Evolutionary conservation across 2,797 vertebrate species (phyloP).

Genomic region (Gambelia wislizenii): DNA sequence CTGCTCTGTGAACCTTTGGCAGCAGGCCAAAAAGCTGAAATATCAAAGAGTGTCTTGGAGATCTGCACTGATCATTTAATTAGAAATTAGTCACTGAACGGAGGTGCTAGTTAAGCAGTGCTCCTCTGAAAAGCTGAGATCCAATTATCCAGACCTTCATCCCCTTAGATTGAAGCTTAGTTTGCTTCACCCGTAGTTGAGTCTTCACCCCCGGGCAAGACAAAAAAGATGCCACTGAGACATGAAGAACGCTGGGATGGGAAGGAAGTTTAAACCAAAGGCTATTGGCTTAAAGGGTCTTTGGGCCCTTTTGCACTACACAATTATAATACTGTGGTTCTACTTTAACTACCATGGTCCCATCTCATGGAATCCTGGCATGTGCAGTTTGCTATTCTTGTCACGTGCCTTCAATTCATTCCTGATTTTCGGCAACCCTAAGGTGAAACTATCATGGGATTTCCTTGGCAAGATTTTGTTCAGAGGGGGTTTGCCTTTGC

Average conservation of each 20-base stretch:
- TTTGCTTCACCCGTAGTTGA: constrained; percentile 63
- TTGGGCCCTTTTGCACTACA: too few species aligned
- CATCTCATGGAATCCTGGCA: too few species aligned
- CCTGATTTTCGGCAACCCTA: too few species aligned
- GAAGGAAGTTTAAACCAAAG: constrained; percentile 58
- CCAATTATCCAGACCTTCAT: constrained; percentile 73
- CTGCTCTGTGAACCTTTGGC: too few species aligned
- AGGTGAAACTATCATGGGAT: too few species aligned
- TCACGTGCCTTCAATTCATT: too few species aligned
- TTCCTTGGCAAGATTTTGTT: too few species aligned
- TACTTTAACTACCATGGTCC: too few species aligned
- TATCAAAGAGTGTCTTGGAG: constrained; percentile 63
- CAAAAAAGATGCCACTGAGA: constrained; percentile 25
- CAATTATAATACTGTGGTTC: too few species aligned
- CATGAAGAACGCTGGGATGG: constrained; percentile 39
- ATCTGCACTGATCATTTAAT: constrained; percentile 54
- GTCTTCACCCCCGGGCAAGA: constrained; percentile 54
- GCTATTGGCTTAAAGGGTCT: constrained; percentile 6
- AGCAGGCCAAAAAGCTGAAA: not conserved
- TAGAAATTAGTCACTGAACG: constrained; percentile 58
- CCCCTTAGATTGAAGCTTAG: constrained; percentile 54
- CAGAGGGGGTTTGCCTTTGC: too few species aligned
- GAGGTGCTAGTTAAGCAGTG: constrained; percentile 53
- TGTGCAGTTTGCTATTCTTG: too few species aligned
- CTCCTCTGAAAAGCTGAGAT: constrained; percentile 61